A percentile compares a stretch with the other conserved stretches of the same genome.
phyloP scores from a whole-genome alignment of 2,113 vertebrate species.

The Passer domesticus region DNA sequence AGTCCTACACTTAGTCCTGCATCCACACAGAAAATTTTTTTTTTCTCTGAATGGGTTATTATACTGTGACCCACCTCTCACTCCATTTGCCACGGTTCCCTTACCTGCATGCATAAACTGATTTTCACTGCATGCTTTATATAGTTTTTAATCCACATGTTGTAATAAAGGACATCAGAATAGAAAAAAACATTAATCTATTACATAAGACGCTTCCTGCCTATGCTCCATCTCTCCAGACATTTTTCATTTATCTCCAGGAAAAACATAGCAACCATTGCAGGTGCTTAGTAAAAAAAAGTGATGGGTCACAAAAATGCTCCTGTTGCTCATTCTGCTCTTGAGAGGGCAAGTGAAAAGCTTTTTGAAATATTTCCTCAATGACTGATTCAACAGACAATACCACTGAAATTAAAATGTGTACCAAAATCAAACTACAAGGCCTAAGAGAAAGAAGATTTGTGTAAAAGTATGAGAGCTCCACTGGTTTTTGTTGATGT shows the following conservation, averaged over 20 bases:
- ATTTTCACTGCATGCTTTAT: neutral
- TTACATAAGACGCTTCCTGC: neutral
- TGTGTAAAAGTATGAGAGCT: neutral
- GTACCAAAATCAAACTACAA: neutral
- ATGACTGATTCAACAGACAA: neutral
- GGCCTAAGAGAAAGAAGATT: neutral
- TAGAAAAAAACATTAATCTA: neutral
- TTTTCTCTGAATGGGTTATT: neutral
- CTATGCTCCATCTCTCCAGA: neutral
- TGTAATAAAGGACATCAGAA: neutral
- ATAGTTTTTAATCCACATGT: neutral
- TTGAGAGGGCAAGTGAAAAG: neutral
- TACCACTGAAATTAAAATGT: neutral
- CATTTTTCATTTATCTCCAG: neutral
- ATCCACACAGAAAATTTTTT: rapidly evolving
- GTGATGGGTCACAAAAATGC: rapidly evolving
- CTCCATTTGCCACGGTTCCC: neutral
- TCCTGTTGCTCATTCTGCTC: neutral
- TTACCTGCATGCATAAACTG: neutral
- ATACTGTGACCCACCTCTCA: neutral
- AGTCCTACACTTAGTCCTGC: neutral
- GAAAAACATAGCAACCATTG: neutral
- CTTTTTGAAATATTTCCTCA: neutral
- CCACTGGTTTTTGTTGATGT: neutral
- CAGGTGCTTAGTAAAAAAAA: neutral